A percentile compares a stretch with the other conserved stretches of the same genome.
Conservation (phyloP, 2,888 invertebrate genomes). For the Scaptomyza caliginosa region DNA sequence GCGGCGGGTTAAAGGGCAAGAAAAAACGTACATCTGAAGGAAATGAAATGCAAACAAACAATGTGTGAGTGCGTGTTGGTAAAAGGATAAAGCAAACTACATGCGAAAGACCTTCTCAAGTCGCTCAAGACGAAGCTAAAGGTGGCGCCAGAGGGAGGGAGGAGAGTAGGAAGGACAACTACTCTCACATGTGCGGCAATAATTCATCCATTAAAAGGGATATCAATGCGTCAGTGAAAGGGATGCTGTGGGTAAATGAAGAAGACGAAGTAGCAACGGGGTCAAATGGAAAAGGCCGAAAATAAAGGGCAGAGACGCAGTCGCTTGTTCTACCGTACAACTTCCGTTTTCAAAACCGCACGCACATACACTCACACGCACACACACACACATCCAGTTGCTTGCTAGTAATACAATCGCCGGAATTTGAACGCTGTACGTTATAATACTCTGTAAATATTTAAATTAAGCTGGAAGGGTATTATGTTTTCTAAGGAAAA, state of each 20-base stretch:
- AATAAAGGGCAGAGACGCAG: slow-evolving; percentile 29
- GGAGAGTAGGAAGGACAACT: slow-evolving; percentile 60
- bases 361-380: slow-evolving; percentile 38
- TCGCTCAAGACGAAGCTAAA: slow-evolving; percentile 26
- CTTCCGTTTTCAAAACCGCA: slow-evolving; percentile 78
- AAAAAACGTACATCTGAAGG: slow-evolving; percentile 48
- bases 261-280: slow-evolving; percentile 68
- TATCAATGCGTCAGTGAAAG: slow-evolving; percentile 73
- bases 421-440: slow-evolving; percentile 52
- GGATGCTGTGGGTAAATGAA: slow-evolving; percentile 19
- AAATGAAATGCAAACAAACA: slow-evolving; percentile 78
- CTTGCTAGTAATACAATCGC: slow-evolving; percentile 53
- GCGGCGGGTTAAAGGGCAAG: not conserved
- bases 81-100: slow-evolving; percentile 58
- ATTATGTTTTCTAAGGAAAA: not conserved
- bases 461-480: not conserved
- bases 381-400: slow-evolving; percentile 13
- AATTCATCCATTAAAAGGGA: slow-evolving; percentile 84
- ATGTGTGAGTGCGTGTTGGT: slow-evolving; percentile 19
- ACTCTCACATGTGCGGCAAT: slow-evolving; percentile 83
- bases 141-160: not conserved
- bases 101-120: slow-evolving; percentile 42
- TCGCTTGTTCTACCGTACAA: slow-evolving; percentile 42
- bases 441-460: slow-evolving; percentile 5
- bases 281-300: slow-evolving; percentile 76